Conservation (phyloP, 1,140 invertebrate genomes). For the Anagrus nilaparvatae region DNA sequence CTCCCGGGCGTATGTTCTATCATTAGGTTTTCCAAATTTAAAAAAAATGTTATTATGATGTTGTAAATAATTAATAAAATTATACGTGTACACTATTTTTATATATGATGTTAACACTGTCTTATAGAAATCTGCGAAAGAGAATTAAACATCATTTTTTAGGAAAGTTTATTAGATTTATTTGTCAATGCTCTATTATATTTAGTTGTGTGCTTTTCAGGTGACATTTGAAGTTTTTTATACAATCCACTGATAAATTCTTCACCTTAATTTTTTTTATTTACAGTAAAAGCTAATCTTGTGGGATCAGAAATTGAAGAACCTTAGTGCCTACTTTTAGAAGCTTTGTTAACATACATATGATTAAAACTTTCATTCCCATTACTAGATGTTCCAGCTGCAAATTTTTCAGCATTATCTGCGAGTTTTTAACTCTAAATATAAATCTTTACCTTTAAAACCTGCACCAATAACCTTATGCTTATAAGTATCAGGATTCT, state of each 20-base stretch:
- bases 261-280: constrained; percentile 12
- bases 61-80: no score
- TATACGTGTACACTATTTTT: no score
- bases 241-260: neutral
- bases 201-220: constrained; percentile 7
- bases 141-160: no score
- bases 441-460: constrained; percentile 8
- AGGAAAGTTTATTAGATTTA: constrained; percentile 7
- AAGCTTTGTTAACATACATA: constrained; percentile 8
- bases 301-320: constrained; percentile 10
- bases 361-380: constrained; percentile 12
- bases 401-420: constrained; percentile 4
- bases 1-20: no score
- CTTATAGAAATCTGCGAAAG: no score
- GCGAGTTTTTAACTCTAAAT: constrained; percentile 4
- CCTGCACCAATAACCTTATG: constrained; percentile 5
- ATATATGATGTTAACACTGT: no score
- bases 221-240: neutral
- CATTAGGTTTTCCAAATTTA: no score
- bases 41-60: no score
- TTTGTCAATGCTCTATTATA: neutral
- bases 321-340: constrained; percentile 8
- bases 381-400: constrained; percentile 14
- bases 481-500: constrained; percentile 9
- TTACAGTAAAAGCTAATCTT: constrained; percentile 9